Conservation (phyloP, 2,888 invertebrate genomes). For the Drosophila longiperda region DNA sequence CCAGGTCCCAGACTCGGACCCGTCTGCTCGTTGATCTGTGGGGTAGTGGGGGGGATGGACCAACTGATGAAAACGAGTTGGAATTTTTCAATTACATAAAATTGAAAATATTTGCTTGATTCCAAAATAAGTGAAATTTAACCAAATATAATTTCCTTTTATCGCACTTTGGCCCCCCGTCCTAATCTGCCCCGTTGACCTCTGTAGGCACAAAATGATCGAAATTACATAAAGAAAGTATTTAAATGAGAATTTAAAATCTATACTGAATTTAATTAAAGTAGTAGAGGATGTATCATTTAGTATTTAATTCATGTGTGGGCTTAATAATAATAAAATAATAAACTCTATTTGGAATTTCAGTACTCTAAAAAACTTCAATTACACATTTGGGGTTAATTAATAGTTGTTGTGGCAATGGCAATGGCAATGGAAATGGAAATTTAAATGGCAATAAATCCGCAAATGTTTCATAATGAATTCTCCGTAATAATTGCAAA, state of each 20-base stretch:
- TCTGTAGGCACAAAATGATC: neutral
- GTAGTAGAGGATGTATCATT: neutral
- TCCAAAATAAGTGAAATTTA: neutral
- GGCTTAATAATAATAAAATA: neutral
- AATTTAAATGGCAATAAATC: conserved; percentile 5
- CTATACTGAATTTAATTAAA: neutral
- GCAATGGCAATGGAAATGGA: too few relatives aligned
- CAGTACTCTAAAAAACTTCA: conserved; percentile 1
- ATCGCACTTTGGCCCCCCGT: neutral
- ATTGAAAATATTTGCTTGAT: neutral
- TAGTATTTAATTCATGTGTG: neutral
- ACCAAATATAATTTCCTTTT: neutral
- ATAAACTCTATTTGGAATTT: neutral
- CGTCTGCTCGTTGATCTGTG: neutral
- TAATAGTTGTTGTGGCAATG: conserved; percentile 2
- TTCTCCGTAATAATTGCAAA: conserved; percentile 20
- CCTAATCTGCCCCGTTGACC: too few relatives aligned
- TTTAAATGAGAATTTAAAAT: neutral
- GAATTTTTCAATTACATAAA: conserved; percentile 10
- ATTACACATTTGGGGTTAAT: conserved; percentile 14
- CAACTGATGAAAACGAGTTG: conserved; percentile 17
- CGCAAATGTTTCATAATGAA: conserved; percentile 28
- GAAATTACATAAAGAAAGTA: neutral
- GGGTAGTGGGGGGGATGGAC: neutral
- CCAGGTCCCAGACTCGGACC: neutral